Evolutionary conservation across 1,140 invertebrate genomes (phyloP), one percentile per base, ranked within the genome.

Genomic region (Spodoptera litura): DNA sequence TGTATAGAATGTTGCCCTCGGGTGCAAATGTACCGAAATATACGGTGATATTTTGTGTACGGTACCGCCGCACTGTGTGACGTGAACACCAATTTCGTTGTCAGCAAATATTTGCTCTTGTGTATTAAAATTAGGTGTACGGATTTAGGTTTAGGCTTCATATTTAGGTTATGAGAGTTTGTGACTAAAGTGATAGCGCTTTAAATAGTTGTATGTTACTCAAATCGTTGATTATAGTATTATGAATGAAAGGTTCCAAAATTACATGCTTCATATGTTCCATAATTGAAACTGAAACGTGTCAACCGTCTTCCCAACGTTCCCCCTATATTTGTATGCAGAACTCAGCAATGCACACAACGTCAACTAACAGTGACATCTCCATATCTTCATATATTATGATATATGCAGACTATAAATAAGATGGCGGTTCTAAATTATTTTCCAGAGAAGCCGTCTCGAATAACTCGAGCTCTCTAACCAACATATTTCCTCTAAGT

Each of bases 1-100:
- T 66, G 79, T 62, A 81, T 83, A 79, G 74, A 81, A 81, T 85
- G 82, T 81, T 81, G 80, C 81, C 74, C 75, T 59, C 58, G 72
- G 80, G 61, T 73, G 68, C 49, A 82, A 68, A 68, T 68, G 64
- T 52, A 4, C 12, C 51, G 64, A 64, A 77, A 80, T 78, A 81
- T 55, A 83, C 77, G 80, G 78, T 20, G 20, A 38, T 10, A 53
- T 72, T 53, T 78, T 74, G 59, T 53, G 70, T 74, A 61, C 74
- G 55, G 49, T 35, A 27, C 53, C 20, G 44, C 49, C 56, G 53
- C 70, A 31, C 35, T 55, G 66, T 13, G 25, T 72, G 31, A 73
- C 44, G 15, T 53, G 55, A 56, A 55, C 55, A 44, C 55, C 71
- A 58, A 73, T 73, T 73, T 73, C 38, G 71, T 11, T 38, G 52